Evolutionary conservation across 92 coral and sea anemone genomes (phyloP).

Genomic region (Isaurus tuberculatus): DNA sequence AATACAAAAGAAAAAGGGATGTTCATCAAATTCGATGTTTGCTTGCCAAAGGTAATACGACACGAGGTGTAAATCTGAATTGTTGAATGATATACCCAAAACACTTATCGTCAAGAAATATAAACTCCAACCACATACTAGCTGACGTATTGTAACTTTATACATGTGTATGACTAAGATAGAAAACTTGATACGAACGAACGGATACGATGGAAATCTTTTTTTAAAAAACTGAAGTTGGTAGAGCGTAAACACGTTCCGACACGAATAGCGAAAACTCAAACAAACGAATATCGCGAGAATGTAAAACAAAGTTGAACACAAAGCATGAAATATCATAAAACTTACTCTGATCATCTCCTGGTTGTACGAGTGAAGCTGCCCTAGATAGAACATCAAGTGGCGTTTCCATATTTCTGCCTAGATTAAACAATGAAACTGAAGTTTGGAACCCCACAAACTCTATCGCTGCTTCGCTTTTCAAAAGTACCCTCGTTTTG

Average conservation of each 20-base stretch:
- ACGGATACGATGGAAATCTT: constrained; percentile 25
- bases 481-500: constrained; percentile 5
- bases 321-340: background rate
- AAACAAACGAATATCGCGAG: constrained; percentile 14
- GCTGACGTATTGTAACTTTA: constrained; percentile 49
- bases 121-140: constrained; percentile 37
- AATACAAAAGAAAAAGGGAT: background rate
- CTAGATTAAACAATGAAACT: constrained; percentile 16
- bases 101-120: constrained; percentile 23
- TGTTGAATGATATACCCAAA: constrained; percentile 10
- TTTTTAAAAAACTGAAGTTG: background rate
- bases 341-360: constrained; percentile 75
- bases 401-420: constrained; percentile 81
- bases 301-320: background rate
- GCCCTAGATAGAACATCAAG: constrained; percentile 98
- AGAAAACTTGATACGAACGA: constrained; percentile 30
- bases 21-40: background rate
- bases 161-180: constrained; percentile 8
- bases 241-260: constrained; percentile 29
- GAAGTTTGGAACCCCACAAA: constrained; percentile 8
- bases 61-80: background rate
- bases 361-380: constrained; percentile 92
- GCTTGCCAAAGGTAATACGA: background rate
- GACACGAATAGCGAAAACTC: constrained; percentile 14
- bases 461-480: constrained; percentile 12